A percentile compares a stretch with the other conserved stretches of the same genome.
These are phyloP conservation scores for Parotocinclus haroldoi DNA, from an alignment of 2,797 vertebrate genomes.

Conservation along the genomic window DNA sequence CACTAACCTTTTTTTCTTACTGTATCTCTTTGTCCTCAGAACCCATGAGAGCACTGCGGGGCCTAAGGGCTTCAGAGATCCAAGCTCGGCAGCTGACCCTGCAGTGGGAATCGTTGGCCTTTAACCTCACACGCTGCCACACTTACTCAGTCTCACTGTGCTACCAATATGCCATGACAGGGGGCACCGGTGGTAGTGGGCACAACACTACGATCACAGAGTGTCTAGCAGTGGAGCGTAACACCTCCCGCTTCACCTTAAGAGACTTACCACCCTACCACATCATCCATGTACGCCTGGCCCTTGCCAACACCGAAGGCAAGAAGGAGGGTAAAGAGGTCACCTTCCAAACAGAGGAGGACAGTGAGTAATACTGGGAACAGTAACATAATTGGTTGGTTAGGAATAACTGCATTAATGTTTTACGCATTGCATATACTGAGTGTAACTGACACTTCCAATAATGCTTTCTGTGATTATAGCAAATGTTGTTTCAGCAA, in stretches of 20 bases:
- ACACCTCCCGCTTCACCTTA: conserved; percentile 79
- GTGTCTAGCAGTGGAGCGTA: conserved; percentile 84
- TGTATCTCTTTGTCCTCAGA: conserved; percentile 64
- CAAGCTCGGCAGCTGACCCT: conserved; percentile 87
- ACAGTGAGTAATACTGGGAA: conserved; percentile 75
- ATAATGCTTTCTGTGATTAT: conserved; percentile 23
- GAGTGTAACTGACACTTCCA: not conserved
- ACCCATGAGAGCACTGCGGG: conserved; percentile 89
- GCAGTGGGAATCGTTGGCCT: conserved; percentile 92
- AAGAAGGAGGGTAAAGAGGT: conserved; percentile 92
- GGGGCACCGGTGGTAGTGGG: conserved; percentile 34
- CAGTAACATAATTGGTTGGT: not conserved
- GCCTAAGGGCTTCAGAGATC: conserved; percentile 85
- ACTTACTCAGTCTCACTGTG: conserved; percentile 81
- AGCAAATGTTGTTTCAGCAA: not conserved
- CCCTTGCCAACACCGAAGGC: conserved; percentile 87
- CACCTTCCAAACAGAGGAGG: conserved; percentile 92
- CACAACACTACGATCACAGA: conserved; percentile 90
- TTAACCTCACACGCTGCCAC: conserved; percentile 94
- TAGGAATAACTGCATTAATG: conserved; percentile 9
- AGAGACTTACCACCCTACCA: conserved; percentile 87
- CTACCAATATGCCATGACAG: conserved; percentile 48
- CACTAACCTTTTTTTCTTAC: too few relatives aligned
- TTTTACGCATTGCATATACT: conserved; percentile 4
- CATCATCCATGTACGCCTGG: conserved; percentile 79